phyloP scores from a whole-genome alignment of 2,113 vertebrate species.

The Tragelaphus buxtoni region DNA sequence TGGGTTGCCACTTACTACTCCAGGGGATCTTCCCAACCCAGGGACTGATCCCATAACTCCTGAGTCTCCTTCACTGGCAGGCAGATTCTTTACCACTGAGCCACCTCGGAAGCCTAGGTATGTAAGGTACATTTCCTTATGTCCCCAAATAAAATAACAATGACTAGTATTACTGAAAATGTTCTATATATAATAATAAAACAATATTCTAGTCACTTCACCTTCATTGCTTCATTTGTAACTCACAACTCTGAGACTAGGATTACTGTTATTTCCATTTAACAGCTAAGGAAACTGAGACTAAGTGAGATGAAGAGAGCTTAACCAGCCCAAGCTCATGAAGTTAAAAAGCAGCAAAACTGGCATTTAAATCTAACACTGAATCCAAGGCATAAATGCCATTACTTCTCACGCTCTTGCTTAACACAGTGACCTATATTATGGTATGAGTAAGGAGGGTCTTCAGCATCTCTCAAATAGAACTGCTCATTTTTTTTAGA shows the following conservation, averaged over 20 bases:
- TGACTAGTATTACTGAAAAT: not conserved
- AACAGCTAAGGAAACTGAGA: not conserved
- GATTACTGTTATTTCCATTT: not conserved
- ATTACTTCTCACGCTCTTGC: not conserved
- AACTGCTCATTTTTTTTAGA: not conserved
- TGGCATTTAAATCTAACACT: not conserved
- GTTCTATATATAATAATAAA: not conserved
- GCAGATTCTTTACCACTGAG: not conserved
- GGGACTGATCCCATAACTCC: not conserved
- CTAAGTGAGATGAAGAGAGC: not conserved
- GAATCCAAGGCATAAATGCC: not conserved
- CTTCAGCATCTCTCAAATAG: not conserved
- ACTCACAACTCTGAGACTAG: not conserved
- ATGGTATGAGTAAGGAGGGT: not conserved
- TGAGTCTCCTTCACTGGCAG: not conserved
- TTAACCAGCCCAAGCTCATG: not conserved
- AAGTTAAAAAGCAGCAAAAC: not conserved
- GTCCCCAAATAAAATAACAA: not conserved
- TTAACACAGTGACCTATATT: not conserved
- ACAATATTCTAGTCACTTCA: not conserved
- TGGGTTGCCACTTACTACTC: not conserved
- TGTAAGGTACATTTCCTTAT: not conserved
- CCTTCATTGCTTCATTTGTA: not conserved
- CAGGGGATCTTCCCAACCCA: not conserved
- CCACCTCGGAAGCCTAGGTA: not conserved